A percentile compares a stretch with the other conserved stretches of the same genome.
These are phyloP conservation scores for Nothocercus nigrocapillus DNA, from an alignment of 2,113 vertebrate species.

Conservation along the genomic window DNA sequence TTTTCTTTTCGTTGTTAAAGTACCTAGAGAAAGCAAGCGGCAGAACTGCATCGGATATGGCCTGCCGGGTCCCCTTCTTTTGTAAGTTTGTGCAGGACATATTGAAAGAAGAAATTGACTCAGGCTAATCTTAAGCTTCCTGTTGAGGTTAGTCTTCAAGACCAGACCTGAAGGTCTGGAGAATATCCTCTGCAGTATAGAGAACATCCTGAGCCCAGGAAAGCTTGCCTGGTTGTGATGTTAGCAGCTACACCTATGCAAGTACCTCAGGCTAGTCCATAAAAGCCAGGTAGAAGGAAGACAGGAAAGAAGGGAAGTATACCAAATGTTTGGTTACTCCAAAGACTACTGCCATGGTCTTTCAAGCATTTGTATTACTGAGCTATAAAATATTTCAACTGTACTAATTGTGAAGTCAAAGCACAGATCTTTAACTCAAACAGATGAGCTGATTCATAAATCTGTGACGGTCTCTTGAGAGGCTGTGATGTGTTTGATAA, in stretches of 20 bases:
- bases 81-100: not conserved
- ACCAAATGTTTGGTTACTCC: not conserved
- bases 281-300: not conserved
- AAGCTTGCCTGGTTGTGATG: not conserved
- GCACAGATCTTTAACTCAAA: not conserved
- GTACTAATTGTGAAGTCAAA: not conserved
- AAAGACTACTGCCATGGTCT: not conserved
- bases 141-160: not conserved
- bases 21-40: not conserved
- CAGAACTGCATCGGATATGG: not conserved
- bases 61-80: not conserved
- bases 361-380: not conserved
- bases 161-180: not conserved
- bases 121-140: not conserved
- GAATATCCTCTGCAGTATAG: accelerated
- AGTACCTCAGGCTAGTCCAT: not conserved
- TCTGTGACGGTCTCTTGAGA: not conserved
- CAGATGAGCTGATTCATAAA: not conserved
- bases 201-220: not conserved
- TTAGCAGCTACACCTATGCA: accelerated
- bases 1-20: not conserved
- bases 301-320: not conserved
- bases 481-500: not conserved
- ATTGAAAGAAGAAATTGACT: not conserved
- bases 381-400: not conserved